A percentile compares a stretch with the other conserved stretches of the same genome.
Conservation (phyloP, 2,797 vertebrate species). For the Mormyrops attenuatus region DNA sequence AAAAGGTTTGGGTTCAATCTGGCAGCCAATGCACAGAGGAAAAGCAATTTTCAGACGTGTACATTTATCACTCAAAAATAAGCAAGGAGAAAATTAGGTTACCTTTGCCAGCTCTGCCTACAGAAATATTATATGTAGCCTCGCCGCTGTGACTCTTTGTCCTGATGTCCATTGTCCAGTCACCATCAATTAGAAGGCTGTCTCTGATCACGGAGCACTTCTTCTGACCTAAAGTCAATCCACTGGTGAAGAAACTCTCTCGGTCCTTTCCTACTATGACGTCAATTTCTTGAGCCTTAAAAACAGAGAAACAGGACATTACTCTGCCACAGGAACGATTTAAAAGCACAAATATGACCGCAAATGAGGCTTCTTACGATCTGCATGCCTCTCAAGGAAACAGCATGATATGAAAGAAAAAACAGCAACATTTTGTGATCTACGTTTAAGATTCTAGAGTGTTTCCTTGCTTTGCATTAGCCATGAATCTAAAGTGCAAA, state of each 20-base stretch:
- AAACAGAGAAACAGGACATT: slow-evolving; percentile 5
- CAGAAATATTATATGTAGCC: slow-evolving; percentile 79
- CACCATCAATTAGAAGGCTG: slow-evolving; percentile 73
- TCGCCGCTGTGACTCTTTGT: slow-evolving; percentile 85
- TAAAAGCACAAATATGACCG: background rate
- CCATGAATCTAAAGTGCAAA: background rate
- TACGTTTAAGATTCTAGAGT: background rate
- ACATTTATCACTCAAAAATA: background rate
- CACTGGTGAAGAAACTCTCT: slow-evolving; percentile 79
- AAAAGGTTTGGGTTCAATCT: slow-evolving; percentile 2
- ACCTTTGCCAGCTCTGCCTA: slow-evolving; percentile 80
- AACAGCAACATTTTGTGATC: background rate
- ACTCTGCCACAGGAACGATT: background rate
- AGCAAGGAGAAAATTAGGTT: slow-evolving; percentile 28
- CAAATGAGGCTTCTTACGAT: background rate
- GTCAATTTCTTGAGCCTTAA: slow-evolving; percentile 68
- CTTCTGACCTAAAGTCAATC: slow-evolving; percentile 78
- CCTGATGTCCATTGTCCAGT: slow-evolving; percentile 87
- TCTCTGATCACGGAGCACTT: slow-evolving; percentile 90
- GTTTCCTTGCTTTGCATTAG: background rate
- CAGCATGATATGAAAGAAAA: background rate
- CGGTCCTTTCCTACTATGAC: slow-evolving; percentile 79
- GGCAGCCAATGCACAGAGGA: background rate
- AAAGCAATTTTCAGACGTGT: background rate
- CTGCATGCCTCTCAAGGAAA: background rate